Conservation (phyloP, 2,113 vertebrate genomes). For the Lepus timidus region DNA sequence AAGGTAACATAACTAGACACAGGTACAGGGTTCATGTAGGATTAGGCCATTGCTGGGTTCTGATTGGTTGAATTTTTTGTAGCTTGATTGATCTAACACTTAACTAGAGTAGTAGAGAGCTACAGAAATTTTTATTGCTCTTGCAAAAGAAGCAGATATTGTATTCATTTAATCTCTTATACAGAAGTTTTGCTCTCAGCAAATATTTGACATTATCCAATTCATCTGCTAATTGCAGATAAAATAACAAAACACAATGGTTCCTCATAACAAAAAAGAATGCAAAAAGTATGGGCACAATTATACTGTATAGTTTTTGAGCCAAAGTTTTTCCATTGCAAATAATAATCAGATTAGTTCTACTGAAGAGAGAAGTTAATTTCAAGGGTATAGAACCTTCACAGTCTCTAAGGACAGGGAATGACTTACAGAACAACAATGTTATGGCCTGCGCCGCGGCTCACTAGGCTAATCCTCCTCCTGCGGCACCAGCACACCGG, state of each 20-base stretch:
- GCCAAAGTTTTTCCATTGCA: slow-evolving; percentile 25
- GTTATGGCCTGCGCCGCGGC: neutral
- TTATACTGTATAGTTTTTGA: neutral
- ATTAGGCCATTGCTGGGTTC: neutral
- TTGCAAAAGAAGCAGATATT: slow-evolving; percentile 15
- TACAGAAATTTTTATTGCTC: neutral
- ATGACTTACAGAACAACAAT: neutral
- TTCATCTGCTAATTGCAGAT: slow-evolving; percentile 53
- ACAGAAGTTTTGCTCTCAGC: neutral
- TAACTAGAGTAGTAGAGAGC: neutral
- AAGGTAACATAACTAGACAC: neutral
- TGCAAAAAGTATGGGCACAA: neutral
- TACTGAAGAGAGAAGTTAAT: neutral
- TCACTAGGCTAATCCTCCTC: too few relatives aligned
- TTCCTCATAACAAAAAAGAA: slow-evolving; percentile 35
- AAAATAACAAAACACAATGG: slow-evolving; percentile 32
- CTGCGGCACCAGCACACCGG: too few relatives aligned
- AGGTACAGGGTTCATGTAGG: neutral
- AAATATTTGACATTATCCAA: slow-evolving; percentile 44
- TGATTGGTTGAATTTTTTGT: neutral
- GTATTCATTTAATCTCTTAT: slow-evolving; percentile 38
- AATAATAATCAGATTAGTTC: slow-evolving; percentile 40
- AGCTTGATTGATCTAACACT: slow-evolving; percentile 4
- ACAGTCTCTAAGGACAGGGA: neutral
- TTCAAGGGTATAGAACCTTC: slow-evolving; percentile 39